Evolutionary conservation across 2,797 vertebrate genomes (phyloP), one percentile per base, ranked within the genome.

Genomic region (Staurois parvus): DNA sequence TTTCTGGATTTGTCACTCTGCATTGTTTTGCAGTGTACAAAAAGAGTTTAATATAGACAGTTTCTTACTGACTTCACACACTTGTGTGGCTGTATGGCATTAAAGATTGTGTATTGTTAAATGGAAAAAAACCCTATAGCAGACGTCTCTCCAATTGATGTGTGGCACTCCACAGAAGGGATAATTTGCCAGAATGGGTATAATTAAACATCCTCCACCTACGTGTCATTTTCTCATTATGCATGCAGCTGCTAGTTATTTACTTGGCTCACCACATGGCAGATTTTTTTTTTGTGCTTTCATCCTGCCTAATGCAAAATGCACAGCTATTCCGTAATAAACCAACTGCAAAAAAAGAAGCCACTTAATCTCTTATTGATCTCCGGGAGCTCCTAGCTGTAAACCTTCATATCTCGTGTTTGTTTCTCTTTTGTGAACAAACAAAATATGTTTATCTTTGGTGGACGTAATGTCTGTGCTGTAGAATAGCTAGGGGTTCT

Each of bases 121-220:
- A 68, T 52, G 9, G 24, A 56, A 73, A 68, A 52, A 24, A 72
- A 45, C 72, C 84, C 56, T 73, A 72, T 73, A 83, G 74, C 70
- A 79, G 70, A 74, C 76, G 37, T 79, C 76, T 79, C 59, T 75
- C 48, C 69, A 45, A n/a, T 62, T 84, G 85, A 87, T 87, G 85
- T 83, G 76, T 84, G 76, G 59, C 79, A 84, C 87, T 87, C 56
- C 32, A 86, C 85, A 3, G 64, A 76, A 87, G 81, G 83, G 85
- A 89, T 37, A 87, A 88, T 82, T 81, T 88, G 70, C 74, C 75
- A 84, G 79, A 87, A 70, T 4, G 2, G 45, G 32, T 87, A 1
- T 17, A 80, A 90, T 89, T 37, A 87, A 85, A 72, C 62, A 26
- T 79, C 86, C 86, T 79, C 83, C 81, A 28, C 75, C 88, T 87